Conservation (phyloP, 1,140 invertebrate genomes). For the Druon quercuslanigerum region DNA sequence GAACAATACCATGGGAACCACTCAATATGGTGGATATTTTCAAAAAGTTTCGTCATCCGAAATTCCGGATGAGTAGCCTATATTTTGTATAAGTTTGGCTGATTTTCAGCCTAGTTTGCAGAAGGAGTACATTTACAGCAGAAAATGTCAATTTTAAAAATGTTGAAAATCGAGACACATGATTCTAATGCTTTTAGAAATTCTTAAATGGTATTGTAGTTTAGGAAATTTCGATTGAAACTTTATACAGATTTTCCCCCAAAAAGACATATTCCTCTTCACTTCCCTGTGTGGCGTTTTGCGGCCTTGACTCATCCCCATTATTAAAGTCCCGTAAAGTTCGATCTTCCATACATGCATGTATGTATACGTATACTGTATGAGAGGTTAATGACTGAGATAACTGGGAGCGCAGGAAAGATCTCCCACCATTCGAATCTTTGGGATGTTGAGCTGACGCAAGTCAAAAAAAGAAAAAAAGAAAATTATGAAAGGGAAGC, state of each 20-base stretch:
- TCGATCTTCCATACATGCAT: slow-evolving; percentile 27
- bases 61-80: too few relatives aligned
- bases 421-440: slow-evolving; percentile 20
- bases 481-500: background rate
- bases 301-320: slow-evolving; percentile 38
- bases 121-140: too few relatives aligned
- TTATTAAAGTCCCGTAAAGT: slow-evolving; percentile 44
- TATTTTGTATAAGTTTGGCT: too few relatives aligned
- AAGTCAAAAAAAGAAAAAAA: background rate
- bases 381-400: slow-evolving; percentile 45
- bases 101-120: too few relatives aligned
- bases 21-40: too few relatives aligned
- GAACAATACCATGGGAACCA: too few relatives aligned
- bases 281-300: slow-evolving; percentile 12
- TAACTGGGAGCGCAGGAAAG: slow-evolving; percentile 34
- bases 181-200: too few relatives aligned
- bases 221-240: background rate
- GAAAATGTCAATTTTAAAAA: too few relatives aligned
- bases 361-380: slow-evolving; percentile 1
- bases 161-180: too few relatives aligned
- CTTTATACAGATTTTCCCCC: background rate
- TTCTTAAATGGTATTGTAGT: background rate
- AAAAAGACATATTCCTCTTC: slow-evolving; percentile 4
- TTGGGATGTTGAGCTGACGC: background rate
- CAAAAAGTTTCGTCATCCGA: too few relatives aligned